Percentiles rank a stretch among this genome's conserved stretches.
These are phyloP conservation scores for Noctua pronuba DNA, from an alignment of 2,888 invertebrate species.

Conservation along the genomic window DNA sequence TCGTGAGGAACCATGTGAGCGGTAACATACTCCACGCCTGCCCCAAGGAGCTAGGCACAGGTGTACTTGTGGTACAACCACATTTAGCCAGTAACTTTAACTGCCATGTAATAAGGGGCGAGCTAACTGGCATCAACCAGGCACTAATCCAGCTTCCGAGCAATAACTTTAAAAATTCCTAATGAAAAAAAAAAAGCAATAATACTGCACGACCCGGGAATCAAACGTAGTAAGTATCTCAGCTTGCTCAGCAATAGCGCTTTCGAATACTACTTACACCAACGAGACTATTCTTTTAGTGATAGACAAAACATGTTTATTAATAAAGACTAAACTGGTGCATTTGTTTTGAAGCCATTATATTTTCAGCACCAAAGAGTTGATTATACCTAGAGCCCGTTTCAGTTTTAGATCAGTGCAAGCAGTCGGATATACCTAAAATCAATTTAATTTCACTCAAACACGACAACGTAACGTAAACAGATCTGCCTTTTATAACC, in stretches of 20 bases:
- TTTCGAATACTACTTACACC: too few species aligned
- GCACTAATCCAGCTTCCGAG: too few species aligned
- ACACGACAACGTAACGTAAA: constrained; percentile 64
- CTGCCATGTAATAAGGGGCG: too few species aligned
- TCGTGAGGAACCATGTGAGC: too few species aligned
- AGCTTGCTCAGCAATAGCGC: too few species aligned
- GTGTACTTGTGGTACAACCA: too few species aligned
- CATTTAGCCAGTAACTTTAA: too few species aligned
- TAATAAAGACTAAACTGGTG: not conserved
- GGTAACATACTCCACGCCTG: too few species aligned
- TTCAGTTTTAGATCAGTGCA: constrained; percentile 35
- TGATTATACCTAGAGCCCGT: not conserved
- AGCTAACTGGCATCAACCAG: too few species aligned
- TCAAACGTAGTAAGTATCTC: not conserved
- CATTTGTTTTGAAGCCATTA: constrained; percentile 3
- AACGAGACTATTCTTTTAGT: not conserved
- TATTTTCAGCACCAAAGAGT: constrained; percentile 14
- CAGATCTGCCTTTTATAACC: constrained; percentile 76
- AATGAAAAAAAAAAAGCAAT: too few species aligned
- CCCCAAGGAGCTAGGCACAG: too few species aligned
- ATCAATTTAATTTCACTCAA: constrained; percentile 71
- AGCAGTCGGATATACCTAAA: constrained; percentile 60
- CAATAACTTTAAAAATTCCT: too few species aligned
- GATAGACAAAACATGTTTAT: not conserved
- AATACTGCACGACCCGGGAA: not conserved